These are phyloP conservation scores for Erythrocebus patas DNA, from an alignment of 2,113 vertebrate genomes.

Conservation along the genomic window DNA sequence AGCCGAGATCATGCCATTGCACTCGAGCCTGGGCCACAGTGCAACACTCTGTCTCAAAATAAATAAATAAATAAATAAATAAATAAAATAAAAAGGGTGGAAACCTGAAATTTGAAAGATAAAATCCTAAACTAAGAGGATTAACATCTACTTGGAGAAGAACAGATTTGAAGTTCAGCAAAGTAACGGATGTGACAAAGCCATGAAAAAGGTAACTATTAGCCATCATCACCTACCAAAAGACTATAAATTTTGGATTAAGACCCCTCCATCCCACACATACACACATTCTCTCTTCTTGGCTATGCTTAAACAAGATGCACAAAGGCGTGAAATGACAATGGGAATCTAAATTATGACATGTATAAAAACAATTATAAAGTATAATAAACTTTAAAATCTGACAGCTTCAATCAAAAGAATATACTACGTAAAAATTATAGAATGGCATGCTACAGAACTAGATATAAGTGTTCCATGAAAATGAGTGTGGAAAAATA, in stretches of 20 bases:
- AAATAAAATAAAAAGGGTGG: no score
- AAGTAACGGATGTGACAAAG: background rate
- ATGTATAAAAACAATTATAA: slow-evolving; percentile 31
- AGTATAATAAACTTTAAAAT: background rate
- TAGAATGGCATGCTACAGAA: no score
- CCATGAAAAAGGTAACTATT: background rate
- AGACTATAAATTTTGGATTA: background rate
- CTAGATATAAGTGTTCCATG: background rate
- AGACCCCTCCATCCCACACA: background rate
- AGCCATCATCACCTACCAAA: background rate
- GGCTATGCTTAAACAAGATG: background rate
- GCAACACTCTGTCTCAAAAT: no score
- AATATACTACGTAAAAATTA: no score
- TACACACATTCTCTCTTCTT: background rate
- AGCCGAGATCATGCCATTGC: no score
- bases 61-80: no score
- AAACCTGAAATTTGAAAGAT: slow-evolving; percentile 30
- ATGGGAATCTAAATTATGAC: background rate
- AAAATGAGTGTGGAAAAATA: background rate
- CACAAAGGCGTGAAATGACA: background rate
- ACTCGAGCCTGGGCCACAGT: no score
- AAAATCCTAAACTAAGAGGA: background rate
- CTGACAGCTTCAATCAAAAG: background rate
- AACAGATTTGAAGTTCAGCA: slow-evolving; percentile 1
- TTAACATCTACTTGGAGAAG: slow-evolving; percentile 3